Evolutionary conservation across 2,888 invertebrate species (phyloP), one percentile per base, ranked within the genome.

Genomic region (Salticus scenicus): DNA sequence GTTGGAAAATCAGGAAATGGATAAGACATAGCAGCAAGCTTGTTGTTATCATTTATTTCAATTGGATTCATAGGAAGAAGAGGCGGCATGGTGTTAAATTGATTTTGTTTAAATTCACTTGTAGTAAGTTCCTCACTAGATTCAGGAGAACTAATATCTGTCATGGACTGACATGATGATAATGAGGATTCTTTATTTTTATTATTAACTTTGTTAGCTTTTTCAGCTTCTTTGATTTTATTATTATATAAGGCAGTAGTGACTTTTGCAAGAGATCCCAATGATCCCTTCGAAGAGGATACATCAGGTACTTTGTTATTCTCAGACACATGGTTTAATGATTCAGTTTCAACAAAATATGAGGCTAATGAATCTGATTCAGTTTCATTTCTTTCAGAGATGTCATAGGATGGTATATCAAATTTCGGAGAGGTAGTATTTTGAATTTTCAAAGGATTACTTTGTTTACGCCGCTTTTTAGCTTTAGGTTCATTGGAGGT

Each of bases 381-480:
- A 47, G 77, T 82, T 64, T 88, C 87, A 90, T 91, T 89, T 90
- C 37, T 67, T 30, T 84, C 77, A 0, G 37, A 63, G 14, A 82
- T 28, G 5, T 84, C 83, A 76, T 83, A 83, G 10, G 75, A 51
- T 14, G 67, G 57, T 47, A 79, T 71, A 28, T 84, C 80, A 63
- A 80, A 75, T 27, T 79, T 80, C 24, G 84, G 79, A 33, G 76
- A 75, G 24, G 66, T 4, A 64, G 75, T 78, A 75, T 76, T 87
- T 64, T 86, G 87, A 89, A 94, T 93, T 89, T 96, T 94, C 88
- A 96, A 94, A 74, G 97, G 97, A 88, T 96, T 97, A 89, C 96
- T 94, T 92, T 97, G 97, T 93, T 97, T 97, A 90, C 97, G 94
- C 89, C 97, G 93, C 92, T 97, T 97, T 92, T 96, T 94, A 27